These are phyloP conservation scores for Dysdera silvatica DNA, from an alignment of 1,140 invertebrate species.

Conservation along the genomic window DNA sequence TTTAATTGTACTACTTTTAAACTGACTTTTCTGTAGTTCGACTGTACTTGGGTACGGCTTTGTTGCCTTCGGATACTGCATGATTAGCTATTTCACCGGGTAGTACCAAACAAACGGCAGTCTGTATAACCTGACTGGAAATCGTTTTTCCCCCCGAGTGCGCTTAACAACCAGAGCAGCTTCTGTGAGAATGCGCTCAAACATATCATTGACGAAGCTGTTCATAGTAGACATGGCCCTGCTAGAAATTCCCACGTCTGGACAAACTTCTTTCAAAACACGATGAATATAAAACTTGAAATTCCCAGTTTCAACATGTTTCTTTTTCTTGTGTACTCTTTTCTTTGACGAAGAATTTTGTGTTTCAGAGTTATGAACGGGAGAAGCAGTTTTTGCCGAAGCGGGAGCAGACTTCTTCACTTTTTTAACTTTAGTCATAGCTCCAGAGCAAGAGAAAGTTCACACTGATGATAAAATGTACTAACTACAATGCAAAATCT, in stretches of 20 bases:
- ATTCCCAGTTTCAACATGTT: slow-evolving; percentile 50
- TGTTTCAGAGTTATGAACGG: no score
- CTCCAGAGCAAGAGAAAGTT: no score
- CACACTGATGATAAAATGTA: no score
- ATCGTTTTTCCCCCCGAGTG: slow-evolving; percentile 59
- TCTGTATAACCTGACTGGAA: slow-evolving; percentile 55
- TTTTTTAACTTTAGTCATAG: no score
- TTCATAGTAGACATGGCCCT: slow-evolving; percentile 53
- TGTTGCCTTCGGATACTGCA: slow-evolving; percentile 53
- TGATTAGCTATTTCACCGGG: slow-evolving; percentile 57
- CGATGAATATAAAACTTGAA: slow-evolving; percentile 48
- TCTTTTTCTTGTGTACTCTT: slow-evolving; percentile 42
- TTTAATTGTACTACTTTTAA: no score
- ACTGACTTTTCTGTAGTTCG: no score
- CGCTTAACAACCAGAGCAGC: slow-evolving; percentile 60
- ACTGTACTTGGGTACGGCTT: slow-evolving; percentile 55
- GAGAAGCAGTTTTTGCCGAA: no score
- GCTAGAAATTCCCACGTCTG: slow-evolving; percentile 49
- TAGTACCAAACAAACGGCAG: slow-evolving; percentile 53
- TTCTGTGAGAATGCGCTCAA: slow-evolving; percentile 55
- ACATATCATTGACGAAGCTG: slow-evolving; percentile 48
- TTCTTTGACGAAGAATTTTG: no score
- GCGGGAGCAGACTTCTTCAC: no score
- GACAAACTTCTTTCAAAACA: slow-evolving; percentile 47
- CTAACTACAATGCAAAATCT: no score